These are phyloP conservation scores for Erebia ligea DNA, from an alignment of 2,888 invertebrate species.

Conservation along the genomic window DNA sequence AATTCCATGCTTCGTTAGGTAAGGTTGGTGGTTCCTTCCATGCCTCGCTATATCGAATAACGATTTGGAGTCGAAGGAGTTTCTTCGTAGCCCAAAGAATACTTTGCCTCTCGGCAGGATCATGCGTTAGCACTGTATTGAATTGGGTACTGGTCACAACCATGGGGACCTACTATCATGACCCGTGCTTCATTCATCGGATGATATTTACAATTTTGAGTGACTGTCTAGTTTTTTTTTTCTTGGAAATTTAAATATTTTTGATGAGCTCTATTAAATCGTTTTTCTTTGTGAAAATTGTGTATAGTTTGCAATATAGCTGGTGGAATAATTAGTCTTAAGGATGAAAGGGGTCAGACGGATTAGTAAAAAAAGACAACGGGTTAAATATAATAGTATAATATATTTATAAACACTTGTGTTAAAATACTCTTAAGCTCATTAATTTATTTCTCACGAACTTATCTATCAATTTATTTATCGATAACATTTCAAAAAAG, in stretches of 20 bases:
- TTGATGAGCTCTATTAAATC: slow-evolving; percentile 1
- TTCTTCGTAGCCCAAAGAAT: slow-evolving; percentile 32
- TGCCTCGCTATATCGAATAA: slow-evolving; percentile 34
- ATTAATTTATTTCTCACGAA: slow-evolving; percentile 82
- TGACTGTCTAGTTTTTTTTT: slow-evolving; percentile 12
- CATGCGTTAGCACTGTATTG: slow-evolving; percentile 48
- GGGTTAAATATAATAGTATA: slow-evolving; percentile 81
- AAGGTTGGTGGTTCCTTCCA: slow-evolving; percentile 30
- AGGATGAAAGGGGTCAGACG: slow-evolving; percentile 61
- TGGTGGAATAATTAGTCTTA: slow-evolving; percentile 75
- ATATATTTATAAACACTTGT: slow-evolving; percentile 84
- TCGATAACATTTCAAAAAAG: slow-evolving; percentile 73
- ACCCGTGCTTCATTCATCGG: slow-evolving; percentile 61
- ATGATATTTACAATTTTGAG: slow-evolving; percentile 54
- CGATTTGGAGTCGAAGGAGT: slow-evolving; percentile 28
- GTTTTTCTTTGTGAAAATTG: slow-evolving; percentile 6
- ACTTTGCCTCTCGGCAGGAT: slow-evolving; percentile 38
- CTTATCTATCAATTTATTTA: slow-evolving; percentile 79
- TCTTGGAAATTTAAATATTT: background rate
- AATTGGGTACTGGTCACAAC: slow-evolving; percentile 49
- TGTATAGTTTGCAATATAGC: slow-evolving; percentile 58
- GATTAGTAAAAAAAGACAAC: slow-evolving; percentile 77
- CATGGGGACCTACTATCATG: slow-evolving; percentile 59
- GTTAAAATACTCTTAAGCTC: slow-evolving; percentile 83
- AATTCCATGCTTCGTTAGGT: slow-evolving; percentile 50